Evolutionary conservation across 2,797 vertebrate species (phyloP), one percentile per base, ranked within the genome.

Genomic region (Xyrichtys novacula): DNA sequence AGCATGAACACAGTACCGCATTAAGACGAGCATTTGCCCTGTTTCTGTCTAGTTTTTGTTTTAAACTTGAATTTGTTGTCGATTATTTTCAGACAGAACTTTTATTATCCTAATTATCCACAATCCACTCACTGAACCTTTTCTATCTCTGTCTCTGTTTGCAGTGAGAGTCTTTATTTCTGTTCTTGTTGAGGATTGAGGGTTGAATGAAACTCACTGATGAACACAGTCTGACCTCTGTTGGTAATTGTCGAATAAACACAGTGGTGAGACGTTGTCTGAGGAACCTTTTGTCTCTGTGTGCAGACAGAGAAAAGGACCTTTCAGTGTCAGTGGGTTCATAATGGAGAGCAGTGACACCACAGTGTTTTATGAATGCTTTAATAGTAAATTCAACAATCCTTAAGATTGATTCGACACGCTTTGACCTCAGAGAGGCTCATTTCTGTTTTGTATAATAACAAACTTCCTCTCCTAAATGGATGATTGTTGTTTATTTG

Each of bases 241-340:
- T 63, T 65, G 20, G 32, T 53, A 17, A 32, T 43, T 65, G 77
- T 71, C 54, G 11, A 9, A 4, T 42, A 1, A 31, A 61, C 28
- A 70, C 70, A 46, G 17, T 74, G 66, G 54, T 4, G 65, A 39
- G 54, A 23, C 58, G 8, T 19, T 36, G 34, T 16, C 69, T 46
- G 71, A 61, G 48, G 61, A 56, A 61, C 66, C 1, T 46, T 25
- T 22, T 47, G 49, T 68, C 31, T 46, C 86, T 64, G 53, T 42
- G 49, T 55, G 11, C 44, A 16, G 28, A 59, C 0, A 71, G 20
- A 61, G 16, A 26, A 38, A 20, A 68, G 23, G 1, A 2, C 14
- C 28, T 26, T 49, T 64, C 50, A n/a, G 70, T 68, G 39, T 50
- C 20, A 64, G 15, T 23, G 7, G 4, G 4, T 7, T 6, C n/a